Evolutionary conservation across 2,888 invertebrate species (phyloP), one percentile per base, ranked within the genome.

Genomic region (Trissolcus brochymenae): DNA sequence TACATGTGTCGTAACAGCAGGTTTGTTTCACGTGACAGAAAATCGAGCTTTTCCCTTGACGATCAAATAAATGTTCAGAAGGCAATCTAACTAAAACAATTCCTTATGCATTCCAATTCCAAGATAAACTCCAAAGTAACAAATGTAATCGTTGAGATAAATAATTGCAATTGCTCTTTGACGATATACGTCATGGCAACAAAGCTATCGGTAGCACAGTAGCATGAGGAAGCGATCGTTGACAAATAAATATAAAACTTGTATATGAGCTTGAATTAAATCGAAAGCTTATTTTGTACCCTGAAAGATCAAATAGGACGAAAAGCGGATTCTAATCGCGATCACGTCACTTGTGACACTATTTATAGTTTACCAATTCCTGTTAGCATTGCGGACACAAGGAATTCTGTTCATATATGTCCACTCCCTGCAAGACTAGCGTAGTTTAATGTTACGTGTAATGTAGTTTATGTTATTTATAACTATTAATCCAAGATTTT

Each of bases 301-400:
- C 21, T 62, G 50, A 61, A 56, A 61, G 66, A 59, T 71, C 59
- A 51, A 16, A 51, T 14, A 68, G 68, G 62, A 56, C 50, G 41
- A 68, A 68, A 76, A 68, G 51, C 56, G n/a, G 41, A 60, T 59
- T 67, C 55, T 78, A 71, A 35, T 67, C 57, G 60, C 46, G 68
- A 73, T 62, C 74, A 62, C 51, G 16, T 35, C 13, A 57, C 64
- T 50, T 64, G 54, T 46, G 49, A 29, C 19, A 1, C 35, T 35
- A 35, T 35, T 49, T 62, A 50, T 13, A 67, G 62, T 61, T 66
- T 76, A 76, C 70, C 71, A 71, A 76, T 76, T 76, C 76, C 71
- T 68, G 65, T 65, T 76, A 71, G 76, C 76, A 76, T 66, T 71
- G 76, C 76, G 66, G 76, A 76, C 66, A 70, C 57, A 66, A 76